These are phyloP conservation scores for Penaeus vannamei DNA, from an alignment of 1,140 invertebrate genomes.

Conservation along the genomic window DNA sequence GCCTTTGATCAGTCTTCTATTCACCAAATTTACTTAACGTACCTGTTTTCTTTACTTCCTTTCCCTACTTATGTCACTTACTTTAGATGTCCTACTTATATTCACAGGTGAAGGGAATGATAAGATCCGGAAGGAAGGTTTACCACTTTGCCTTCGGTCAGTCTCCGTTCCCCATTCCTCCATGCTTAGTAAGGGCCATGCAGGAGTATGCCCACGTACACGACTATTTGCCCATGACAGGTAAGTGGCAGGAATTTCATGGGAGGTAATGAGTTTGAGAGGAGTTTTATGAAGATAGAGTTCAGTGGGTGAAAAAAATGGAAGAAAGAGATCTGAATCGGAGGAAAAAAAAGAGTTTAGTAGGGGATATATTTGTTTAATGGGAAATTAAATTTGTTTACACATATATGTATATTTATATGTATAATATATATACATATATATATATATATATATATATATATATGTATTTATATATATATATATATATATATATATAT, in stretches of 20 bases:
- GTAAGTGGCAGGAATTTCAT: slow-evolving; percentile 13
- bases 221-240: slow-evolving; percentile 57
- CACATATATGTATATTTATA: neutral
- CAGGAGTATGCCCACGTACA: slow-evolving; percentile 45
- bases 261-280: too few species aligned
- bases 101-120: slow-evolving; percentile 60
- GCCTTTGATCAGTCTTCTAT: slow-evolving; percentile 64
- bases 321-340: too few species aligned
- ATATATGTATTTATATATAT: neutral
- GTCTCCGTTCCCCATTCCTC: slow-evolving; percentile 62
- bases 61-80: neutral
- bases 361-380: neutral
- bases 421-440: neutral
- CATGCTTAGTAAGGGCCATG: slow-evolving; percentile 44
- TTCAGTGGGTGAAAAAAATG: too few species aligned
- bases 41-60: neutral
- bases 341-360: too few species aligned
- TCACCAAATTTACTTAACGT: too few species aligned
- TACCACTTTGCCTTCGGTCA: slow-evolving; percentile 64
- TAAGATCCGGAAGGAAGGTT: slow-evolving; percentile 51
- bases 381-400: neutral
- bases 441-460: slow-evolving; percentile 36
- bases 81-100: neutral
- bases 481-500: neutral
- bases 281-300: too few species aligned